phyloP scores from a whole-genome alignment of 2,797 vertebrate genomes.

The Chloroceryle amazona region DNA sequence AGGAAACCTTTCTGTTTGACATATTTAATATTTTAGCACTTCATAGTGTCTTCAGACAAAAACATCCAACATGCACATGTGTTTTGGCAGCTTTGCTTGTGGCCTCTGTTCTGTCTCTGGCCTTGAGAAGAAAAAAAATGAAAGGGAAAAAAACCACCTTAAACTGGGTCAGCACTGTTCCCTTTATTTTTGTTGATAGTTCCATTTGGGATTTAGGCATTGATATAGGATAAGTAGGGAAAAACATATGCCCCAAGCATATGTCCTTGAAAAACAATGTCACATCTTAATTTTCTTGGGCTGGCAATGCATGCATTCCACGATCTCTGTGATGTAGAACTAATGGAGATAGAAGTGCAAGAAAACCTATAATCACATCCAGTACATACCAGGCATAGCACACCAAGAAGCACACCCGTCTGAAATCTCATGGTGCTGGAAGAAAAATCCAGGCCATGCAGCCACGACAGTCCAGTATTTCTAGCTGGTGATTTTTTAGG shows the following conservation, averaged over 20 bases:
- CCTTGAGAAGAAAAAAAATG: conserved; percentile 16
- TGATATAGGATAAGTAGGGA: not conserved
- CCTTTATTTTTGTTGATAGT: conserved; percentile 35
- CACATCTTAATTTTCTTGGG: conserved; percentile 54
- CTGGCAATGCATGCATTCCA: conserved; percentile 60
- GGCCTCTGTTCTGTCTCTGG: conserved; percentile 43
- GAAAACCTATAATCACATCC: conserved; percentile 61
- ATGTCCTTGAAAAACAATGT: conserved; percentile 65
- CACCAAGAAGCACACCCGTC: conserved; percentile 19
- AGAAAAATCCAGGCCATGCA: not conserved
- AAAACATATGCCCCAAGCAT: not conserved
- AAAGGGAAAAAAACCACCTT: not conserved
- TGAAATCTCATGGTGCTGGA: conserved; percentile 24
- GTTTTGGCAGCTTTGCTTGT: conserved; percentile 55
- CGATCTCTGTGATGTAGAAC: conserved; percentile 37
- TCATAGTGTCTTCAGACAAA: conserved; percentile 53
- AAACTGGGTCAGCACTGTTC: conserved; percentile 48
- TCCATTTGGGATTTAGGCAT: conserved; percentile 37
- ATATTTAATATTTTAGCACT: conserved; percentile 66
- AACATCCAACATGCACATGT: conserved; percentile 36
- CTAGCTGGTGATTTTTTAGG: conserved; percentile 42
- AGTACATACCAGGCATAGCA: conserved; percentile 23
- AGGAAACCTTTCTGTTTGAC: conserved; percentile 57
- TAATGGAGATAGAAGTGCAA: conserved; percentile 70
- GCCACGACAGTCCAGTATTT: not conserved